Evolutionary conservation across 37 sponge, comb jelly and placozoan genomes (phyloP).

Genomic region (Mnemiopsis leidyi): DNA sequence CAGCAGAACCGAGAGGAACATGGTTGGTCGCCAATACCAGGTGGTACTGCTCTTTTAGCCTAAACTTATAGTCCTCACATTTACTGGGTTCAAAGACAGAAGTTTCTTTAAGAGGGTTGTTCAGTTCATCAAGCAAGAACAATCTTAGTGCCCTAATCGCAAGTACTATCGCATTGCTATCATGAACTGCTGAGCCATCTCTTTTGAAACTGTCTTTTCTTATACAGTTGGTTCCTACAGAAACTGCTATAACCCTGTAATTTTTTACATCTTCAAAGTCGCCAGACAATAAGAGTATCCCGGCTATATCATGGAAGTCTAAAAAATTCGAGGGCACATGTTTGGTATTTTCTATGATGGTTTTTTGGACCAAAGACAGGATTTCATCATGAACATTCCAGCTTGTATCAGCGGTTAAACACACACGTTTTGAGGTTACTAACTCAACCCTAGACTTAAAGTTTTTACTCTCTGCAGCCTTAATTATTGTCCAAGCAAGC

Average conservation of each 20-base stretch:
- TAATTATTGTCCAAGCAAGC: not conserved
- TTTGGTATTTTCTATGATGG: not conserved
- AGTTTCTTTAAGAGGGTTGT: not conserved
- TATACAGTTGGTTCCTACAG: not conserved
- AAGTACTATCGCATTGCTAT: not conserved
- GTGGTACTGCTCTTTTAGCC: not conserved
- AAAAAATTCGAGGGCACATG: not conserved
- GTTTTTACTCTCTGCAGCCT: not conserved
- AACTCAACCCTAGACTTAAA: not conserved
- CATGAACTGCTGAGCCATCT: not conserved
- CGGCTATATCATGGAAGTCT: not conserved
- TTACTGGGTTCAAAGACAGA: not conserved
- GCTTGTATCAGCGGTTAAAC: not conserved
- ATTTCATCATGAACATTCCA: not conserved
- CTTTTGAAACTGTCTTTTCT: not conserved
- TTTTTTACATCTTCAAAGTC: not conserved
- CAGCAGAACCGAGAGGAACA: not conserved
- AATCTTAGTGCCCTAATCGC: not conserved
- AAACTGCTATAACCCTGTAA: not conserved
- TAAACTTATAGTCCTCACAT: not conserved
- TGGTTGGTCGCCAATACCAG: not conserved
- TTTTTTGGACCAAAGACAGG: not conserved
- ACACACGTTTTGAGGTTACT: not conserved
- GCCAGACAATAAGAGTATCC: not conserved
- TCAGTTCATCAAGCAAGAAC: not conserved